Evolutionary conservation across 2,888 invertebrate genomes (phyloP), one percentile per base, ranked within the genome.

Genomic region (Cephonodes hylas): DNA sequence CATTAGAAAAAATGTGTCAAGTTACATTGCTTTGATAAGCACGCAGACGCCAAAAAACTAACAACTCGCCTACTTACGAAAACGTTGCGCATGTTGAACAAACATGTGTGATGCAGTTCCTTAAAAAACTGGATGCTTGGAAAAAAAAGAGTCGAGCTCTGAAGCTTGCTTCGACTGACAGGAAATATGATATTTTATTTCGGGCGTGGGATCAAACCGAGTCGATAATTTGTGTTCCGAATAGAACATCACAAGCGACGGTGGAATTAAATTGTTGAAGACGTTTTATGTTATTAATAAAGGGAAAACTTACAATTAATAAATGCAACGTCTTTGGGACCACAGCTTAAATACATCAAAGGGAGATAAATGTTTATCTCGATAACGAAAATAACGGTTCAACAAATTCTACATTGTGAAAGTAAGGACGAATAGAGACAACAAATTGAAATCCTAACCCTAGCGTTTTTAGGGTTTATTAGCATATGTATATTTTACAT

Each of bases 121-220:
- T 86, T 89, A 89, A 91, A 91, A 91, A 91, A 88, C 82, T 62
- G 73, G 74, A 79, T 78, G 84, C 79, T 83, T 83, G 86, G 86
- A 86, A 87, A 80, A 85, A 91, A 85, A 76, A 75, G 88, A 86
- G 89, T 90, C 84, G 73, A 89, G 85, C 79, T 70, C 85, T 86
- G 86, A 90, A 89, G 89, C 90, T 86, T 79, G 88, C 79, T 67
- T 76, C 83, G 84, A 70, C 86, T 88, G 88, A 89, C 91, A 91
- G 91, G 92, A 92, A 91, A 92, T 91, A 91, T 91, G 92, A 92
- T 92, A 92, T 91, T 92, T 92, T 91, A 92, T 91, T 91, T 91
- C 85, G 85, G 89, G 90, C 90, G 91, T 91, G 91, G 92, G 91
- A 91, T 91, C 91, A 91, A 91, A 89, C 88, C 86, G 71, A 87